Conservation (phyloP, 2,888 invertebrate species). For the Apodemia mormo region DNA sequence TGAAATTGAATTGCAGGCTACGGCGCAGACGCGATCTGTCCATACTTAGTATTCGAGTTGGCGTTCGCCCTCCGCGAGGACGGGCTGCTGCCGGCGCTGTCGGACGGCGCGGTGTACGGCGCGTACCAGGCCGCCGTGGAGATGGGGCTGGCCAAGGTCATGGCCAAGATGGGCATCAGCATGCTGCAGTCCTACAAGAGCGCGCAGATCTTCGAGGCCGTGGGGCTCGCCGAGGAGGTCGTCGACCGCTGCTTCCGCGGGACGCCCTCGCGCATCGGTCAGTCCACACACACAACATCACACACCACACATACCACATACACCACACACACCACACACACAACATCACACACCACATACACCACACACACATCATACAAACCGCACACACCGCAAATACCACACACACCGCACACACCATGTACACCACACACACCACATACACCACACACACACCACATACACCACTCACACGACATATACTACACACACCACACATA, state of each 20-base stretch:
- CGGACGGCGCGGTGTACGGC: constrained; percentile 90
- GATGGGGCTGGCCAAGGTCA: constrained; percentile 86
- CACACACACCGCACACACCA: no score
- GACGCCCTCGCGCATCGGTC: constrained; percentile 85
- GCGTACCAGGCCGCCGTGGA: constrained; percentile 96
- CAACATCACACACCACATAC: no score
- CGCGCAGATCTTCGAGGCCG: constrained; percentile 99
- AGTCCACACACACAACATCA: constrained; percentile 34
- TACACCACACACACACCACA: no score
- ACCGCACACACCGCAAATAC: no score
- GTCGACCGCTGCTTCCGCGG: constrained; percentile 96
- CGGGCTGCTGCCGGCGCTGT: constrained; percentile 87
- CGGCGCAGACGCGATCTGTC: constrained; percentile 98
- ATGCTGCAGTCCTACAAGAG: constrained; percentile 99
- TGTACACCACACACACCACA: no score
- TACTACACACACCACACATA: no score
- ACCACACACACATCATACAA: no score
- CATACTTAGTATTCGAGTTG: constrained; percentile 97
- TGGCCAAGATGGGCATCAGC: constrained; percentile 99
- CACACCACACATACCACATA: no score
- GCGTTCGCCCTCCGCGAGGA: constrained; percentile 93
- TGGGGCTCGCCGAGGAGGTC: constrained; percentile 95
- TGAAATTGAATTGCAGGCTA: constrained; percentile 76
- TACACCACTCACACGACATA: no score
- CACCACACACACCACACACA: no score